Percentiles rank a stretch among this genome's conserved stretches.
phyloP scores from a whole-genome alignment of 2,888 invertebrate genomes.

The Aspidiotus rigidus region DNA sequence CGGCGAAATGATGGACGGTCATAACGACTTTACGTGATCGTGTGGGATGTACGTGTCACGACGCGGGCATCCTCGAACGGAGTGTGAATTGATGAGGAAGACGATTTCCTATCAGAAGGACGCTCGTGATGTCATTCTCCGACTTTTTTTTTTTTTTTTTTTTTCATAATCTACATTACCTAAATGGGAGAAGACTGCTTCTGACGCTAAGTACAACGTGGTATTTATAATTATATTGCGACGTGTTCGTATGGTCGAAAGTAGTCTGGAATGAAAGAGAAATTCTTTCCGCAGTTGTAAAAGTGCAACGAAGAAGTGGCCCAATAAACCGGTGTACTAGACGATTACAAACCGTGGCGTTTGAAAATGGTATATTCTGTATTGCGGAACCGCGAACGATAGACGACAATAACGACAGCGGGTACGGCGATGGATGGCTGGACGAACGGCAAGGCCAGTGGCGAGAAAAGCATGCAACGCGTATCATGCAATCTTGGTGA shows the following conservation, averaged over 20 bases:
- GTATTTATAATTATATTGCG: conserved; percentile 1
- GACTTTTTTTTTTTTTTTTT: too few species aligned
- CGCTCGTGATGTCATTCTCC: too few species aligned
- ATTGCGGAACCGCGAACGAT: conserved; percentile 14
- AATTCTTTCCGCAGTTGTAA: conserved; percentile 30
- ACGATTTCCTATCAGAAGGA: too few species aligned
- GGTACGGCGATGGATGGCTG: conserved; percentile 17
- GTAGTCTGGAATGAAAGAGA: conserved; percentile 32
- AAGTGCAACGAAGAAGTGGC: conserved; percentile 27
- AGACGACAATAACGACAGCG: conserved; percentile 9
- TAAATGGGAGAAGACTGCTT: too few species aligned
- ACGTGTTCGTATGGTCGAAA: conserved; percentile 23
- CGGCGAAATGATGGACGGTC: too few species aligned
- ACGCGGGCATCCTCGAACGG: too few species aligned
- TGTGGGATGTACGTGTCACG: too few species aligned
- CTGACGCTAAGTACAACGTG: too few species aligned
- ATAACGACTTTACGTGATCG: too few species aligned
- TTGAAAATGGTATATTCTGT: conserved; percentile 18
- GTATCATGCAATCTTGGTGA: conserved; percentile 5
- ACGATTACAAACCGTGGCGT: conserved; percentile 17
- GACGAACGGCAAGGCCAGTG: conserved; percentile 30
- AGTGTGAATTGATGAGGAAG: too few species aligned
- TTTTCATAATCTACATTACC: too few species aligned
- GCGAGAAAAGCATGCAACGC: conserved; percentile 27
- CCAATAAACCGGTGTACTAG: conserved; percentile 30